A percentile compares a stretch with the other conserved stretches of the same genome.
Conservation (phyloP, 2,797 vertebrate genomes). For the Erithacus rubecula region DNA sequence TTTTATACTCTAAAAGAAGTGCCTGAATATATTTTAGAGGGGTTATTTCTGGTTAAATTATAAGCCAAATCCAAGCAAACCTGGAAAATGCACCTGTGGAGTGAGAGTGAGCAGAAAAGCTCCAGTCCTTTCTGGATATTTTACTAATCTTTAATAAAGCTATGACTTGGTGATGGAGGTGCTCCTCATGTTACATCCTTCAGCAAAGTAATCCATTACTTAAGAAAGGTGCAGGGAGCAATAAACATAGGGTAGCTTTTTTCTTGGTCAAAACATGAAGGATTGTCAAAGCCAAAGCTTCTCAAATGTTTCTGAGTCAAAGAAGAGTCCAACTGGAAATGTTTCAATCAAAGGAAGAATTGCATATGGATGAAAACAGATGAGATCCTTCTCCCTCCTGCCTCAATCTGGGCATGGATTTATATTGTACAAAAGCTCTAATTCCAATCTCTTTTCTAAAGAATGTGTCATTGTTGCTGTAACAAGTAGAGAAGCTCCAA, state of each 20-base stretch:
- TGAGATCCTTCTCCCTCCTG: not conserved
- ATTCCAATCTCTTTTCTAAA: not conserved
- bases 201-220: not conserved
- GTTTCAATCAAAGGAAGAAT: not conserved
- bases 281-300: not conserved
- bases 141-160: slow-evolving; percentile 22
- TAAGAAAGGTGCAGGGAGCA: not conserved
- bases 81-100: slow-evolving; percentile 32
- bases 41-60: slow-evolving; percentile 38
- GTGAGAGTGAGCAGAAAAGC: not conserved
- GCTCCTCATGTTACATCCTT: not conserved
- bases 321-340: not conserved
- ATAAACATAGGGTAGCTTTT: not conserved
- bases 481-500: not conserved
- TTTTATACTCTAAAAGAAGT: not conserved
- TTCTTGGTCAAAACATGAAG: not conserved
- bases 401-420: not conserved
- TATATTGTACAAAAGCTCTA: not conserved
- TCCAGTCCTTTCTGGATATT: not conserved
- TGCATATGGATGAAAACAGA: slow-evolving; percentile 2
- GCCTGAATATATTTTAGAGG: not conserved
- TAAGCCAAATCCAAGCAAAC: slow-evolving; percentile 12
- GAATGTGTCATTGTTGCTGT: not conserved
- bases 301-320: not conserved
- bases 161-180: not conserved